Percentiles rank a stretch among this genome's conserved stretches.
These are phyloP conservation scores for Raja brachyura DNA, from an alignment of 2,113 vertebrate genomes.

Conservation along the genomic window DNA sequence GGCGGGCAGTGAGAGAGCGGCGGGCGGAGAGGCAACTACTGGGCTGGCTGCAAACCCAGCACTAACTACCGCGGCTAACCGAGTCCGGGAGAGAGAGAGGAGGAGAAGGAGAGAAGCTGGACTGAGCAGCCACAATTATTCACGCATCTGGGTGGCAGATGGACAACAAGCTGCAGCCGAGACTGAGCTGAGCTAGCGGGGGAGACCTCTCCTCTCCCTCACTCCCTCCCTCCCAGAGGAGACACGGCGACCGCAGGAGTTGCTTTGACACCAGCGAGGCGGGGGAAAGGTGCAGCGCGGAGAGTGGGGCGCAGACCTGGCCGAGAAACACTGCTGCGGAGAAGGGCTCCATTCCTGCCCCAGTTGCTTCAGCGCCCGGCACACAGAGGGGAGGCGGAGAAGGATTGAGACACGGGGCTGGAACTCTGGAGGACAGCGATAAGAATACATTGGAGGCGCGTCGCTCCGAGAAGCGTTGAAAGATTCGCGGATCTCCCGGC, in stretches of 20 bases:
- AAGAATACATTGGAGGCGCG: background rate
- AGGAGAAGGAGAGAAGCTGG: background rate
- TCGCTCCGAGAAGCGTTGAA: background rate
- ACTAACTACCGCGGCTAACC: too few relatives aligned
- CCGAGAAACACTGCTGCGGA: conserved; percentile 15
- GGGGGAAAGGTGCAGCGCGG: background rate
- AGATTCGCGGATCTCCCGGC: conserved; percentile 3
- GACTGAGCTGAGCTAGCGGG: background rate
- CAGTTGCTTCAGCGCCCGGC: too few relatives aligned
- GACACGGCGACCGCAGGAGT: background rate
- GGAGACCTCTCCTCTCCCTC: background rate
- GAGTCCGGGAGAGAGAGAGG: background rate
- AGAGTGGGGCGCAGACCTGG: background rate
- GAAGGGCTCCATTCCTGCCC: background rate
- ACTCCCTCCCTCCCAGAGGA: background rate
- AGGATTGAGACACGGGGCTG: background rate
- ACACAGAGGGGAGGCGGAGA: background rate
- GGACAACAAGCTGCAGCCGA: background rate
- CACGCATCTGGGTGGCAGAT: background rate
- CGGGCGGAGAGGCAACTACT: background rate
- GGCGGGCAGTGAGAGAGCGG: background rate
- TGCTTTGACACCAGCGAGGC: background rate
- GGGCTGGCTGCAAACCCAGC: too few relatives aligned
- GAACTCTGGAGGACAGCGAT: background rate
- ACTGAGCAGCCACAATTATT: too few relatives aligned